These are phyloP conservation scores for Sipha flava DNA, from an alignment of 1,140 invertebrate genomes.

Conservation along the genomic window DNA sequence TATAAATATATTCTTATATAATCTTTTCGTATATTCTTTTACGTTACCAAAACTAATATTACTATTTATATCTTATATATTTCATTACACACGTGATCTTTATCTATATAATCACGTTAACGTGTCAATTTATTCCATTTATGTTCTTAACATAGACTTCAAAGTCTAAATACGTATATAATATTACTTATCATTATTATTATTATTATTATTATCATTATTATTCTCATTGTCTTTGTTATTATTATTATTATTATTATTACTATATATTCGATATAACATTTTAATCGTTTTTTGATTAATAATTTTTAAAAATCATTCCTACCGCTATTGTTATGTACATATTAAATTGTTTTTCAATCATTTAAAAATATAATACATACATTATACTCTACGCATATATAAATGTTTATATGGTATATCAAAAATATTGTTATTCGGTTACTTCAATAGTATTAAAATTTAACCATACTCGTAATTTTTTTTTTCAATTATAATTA, in stretches of 20 bases:
- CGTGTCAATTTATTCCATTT: not conserved
- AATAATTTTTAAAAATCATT: not conserved
- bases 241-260: not conserved
- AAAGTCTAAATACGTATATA: too few relatives aligned
- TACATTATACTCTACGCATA: not conserved
- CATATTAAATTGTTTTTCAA: not conserved
- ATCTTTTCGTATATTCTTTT: not conserved
- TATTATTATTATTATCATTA: too few relatives aligned
- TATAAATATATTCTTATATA: too few relatives aligned
- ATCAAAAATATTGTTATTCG: not conserved
- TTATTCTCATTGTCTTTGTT: not conserved
- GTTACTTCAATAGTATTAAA: not conserved
- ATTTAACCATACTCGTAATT: not conserved
- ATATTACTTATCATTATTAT: too few relatives aligned
- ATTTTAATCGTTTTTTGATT: not conserved
- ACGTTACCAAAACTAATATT: not conserved
- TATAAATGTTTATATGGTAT: not conserved
- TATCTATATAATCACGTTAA: not conserved
- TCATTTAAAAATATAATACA: not conserved
- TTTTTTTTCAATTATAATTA: not conserved
- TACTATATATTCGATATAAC: not conserved
- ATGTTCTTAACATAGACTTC: too few relatives aligned
- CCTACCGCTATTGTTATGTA: not conserved
- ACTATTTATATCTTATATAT: not conserved
- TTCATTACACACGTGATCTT: not conserved